Conservation (phyloP, 2,113 vertebrate genomes). For the Odontophorus gujanensis region DNA sequence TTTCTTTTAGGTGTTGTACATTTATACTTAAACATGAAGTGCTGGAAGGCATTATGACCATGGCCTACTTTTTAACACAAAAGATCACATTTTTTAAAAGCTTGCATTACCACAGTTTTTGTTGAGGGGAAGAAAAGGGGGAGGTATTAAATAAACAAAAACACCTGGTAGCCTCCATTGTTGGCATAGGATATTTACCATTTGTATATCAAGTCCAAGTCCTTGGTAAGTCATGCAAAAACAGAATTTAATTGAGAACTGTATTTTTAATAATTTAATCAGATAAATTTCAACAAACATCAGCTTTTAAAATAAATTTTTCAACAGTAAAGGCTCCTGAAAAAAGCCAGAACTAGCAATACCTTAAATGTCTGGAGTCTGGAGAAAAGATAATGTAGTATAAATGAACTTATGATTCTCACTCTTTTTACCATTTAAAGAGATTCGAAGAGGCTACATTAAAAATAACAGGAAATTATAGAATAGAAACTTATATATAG, state of each 20-base stretch:
- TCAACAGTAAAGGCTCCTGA: not conserved
- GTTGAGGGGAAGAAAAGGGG: not conserved
- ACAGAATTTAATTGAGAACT: not conserved
- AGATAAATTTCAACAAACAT: not conserved
- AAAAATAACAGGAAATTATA: not conserved
- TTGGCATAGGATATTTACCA: not conserved
- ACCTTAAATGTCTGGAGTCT: not conserved
- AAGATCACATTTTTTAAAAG: conserved; percentile 49
- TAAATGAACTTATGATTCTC: not conserved
- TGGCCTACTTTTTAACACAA: conserved; percentile 29
- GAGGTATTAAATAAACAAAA: conserved; percentile 48
- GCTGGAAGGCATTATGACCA: conserved; percentile 28
- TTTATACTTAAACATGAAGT: conserved; percentile 41
- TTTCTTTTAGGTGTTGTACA: conserved; percentile 52
- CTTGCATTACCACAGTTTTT: conserved; percentile 8
- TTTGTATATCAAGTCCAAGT: not conserved
- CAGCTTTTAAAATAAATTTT: not conserved
- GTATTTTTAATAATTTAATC: not conserved
- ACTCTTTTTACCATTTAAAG: not conserved
- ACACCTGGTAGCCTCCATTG: conserved; percentile 21
- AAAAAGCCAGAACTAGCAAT: not conserved
- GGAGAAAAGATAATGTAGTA: not conserved
- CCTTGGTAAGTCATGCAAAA: not conserved
- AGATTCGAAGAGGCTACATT: not conserved
- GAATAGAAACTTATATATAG: not conserved